Base-by-base conservation (phyloP, 37 sponge, comb jelly and placozoan genomes). In the Mnemiopsis leidyi region DNA sequence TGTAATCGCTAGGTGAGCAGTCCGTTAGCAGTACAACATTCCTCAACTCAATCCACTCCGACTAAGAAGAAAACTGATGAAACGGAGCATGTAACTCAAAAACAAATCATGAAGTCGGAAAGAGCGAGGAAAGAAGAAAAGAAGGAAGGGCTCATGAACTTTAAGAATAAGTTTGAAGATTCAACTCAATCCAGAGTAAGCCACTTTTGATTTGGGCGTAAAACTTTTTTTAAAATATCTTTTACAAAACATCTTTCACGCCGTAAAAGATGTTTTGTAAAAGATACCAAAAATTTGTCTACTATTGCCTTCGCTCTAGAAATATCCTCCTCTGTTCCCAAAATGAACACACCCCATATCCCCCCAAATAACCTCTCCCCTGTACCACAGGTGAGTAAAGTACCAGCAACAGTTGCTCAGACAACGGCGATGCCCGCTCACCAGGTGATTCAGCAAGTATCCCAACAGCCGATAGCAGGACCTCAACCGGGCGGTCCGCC, bases 101-200 rank as follows among this genome's bases (percentile, higher is more conserved):
- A 34, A 77, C 79, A 77, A 34, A 77, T 77, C 34, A 85, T 85
- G 90, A 85, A 85, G 29, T 40, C 90, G 13, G 90, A 85, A 33
- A 38, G 90, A 21, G 39, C 48, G 26, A 38, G 48, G 29, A 85
- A 85, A 21, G 90, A 85, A 61, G 90, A 85, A 39, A 85, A 13
- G 9, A 85, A 85, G 61, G 90, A 85, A 25, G 36, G n/a, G 0
- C 61, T 85, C 61, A 38, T 37, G 61, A 85, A 40, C 30, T 85
- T 85, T 29, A 85, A 85, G 61, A 85, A 38, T 28, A 85, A 85
- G 36, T 85, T 32, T 29, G 90, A 85, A 39, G 90, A 85, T 40
- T 85, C 90, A 7, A 77, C 79, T 5, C 79, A 77, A 18, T 31
- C 26, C 79, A 77, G 79, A 32, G 79, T 77, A 21, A 69, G 73